phyloP scores from a whole-genome alignment of 2,888 invertebrate species.

The Drosophila prostipennis region DNA sequence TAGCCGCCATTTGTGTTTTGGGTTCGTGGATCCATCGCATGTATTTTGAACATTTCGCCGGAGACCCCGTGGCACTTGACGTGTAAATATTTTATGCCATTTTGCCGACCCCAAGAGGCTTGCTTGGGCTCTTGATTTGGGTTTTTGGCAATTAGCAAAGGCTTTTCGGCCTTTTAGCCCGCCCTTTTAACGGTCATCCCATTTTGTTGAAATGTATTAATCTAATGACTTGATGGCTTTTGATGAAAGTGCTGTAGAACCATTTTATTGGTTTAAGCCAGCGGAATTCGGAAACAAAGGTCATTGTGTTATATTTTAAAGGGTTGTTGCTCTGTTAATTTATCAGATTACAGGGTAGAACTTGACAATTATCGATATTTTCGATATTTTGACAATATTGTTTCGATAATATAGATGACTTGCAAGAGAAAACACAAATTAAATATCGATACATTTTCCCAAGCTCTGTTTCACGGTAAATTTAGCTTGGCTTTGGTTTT shows the following conservation, averaged over 20 bases:
- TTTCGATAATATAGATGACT: too few relatives aligned
- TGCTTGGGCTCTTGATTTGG: conserved; percentile 60
- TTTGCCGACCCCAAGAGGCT: conserved; percentile 24
- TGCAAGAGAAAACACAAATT: too few relatives aligned
- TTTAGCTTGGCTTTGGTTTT: too few relatives aligned
- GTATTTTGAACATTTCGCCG: conserved; percentile 53
- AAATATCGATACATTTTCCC: too few relatives aligned
- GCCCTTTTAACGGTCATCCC: conserved; percentile 29
- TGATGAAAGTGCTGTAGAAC: background rate
- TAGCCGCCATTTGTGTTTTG: conserved; percentile 36
- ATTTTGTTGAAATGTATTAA: conserved; percentile 38
- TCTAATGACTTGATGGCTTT: conserved; percentile 33
- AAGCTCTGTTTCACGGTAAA: too few relatives aligned
- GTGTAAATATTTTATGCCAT: conserved; percentile 74
- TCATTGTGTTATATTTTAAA: background rate
- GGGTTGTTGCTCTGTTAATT: background rate
- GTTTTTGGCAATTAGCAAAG: conserved; percentile 64
- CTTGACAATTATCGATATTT: too few relatives aligned
- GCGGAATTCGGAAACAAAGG: conserved; percentile 4
- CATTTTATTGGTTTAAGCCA: conserved; percentile 14
- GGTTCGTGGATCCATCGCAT: conserved; percentile 37
- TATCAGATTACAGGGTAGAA: too few relatives aligned
- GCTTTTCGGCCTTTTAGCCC: conserved; percentile 42
- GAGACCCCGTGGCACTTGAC: conserved; percentile 60
- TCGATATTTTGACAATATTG: too few relatives aligned